phyloP scores from a whole-genome alignment of 2,888 invertebrate species.

The Rugalucina vietnamica region DNA sequence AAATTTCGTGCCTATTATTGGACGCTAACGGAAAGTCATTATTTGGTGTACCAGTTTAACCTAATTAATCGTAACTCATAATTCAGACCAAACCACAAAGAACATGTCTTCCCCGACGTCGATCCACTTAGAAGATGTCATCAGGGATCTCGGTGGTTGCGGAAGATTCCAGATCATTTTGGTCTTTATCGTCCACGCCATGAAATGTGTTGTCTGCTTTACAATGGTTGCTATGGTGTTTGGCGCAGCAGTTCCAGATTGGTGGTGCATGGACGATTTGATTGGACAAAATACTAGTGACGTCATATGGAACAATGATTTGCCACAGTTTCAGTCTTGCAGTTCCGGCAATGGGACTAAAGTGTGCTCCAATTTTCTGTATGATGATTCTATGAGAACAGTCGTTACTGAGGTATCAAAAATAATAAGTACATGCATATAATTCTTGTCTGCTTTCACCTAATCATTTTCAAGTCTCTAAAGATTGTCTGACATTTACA shows the following conservation, averaged over 20 bases:
- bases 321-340: constrained; percentile 1
- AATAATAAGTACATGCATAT: no score
- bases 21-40: no score
- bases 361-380: not conserved
- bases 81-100: no score
- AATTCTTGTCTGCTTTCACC: no score
- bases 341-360: not conserved
- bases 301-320: not conserved
- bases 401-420: constrained; percentile 13
- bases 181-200: constrained; percentile 35
- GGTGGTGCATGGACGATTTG: constrained; percentile 52
- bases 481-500: no score
- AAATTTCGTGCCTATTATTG: no score
- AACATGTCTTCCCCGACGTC: not conserved
- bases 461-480: no score
- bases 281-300: not conserved
- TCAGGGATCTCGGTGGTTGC: constrained; percentile 52
- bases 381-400: constrained; percentile 3
- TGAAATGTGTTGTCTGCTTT: constrained; percentile 48
- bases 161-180: constrained; percentile 55
- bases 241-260: constrained; percentile 45
- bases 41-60: no score
- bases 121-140: constrained; percentile 40
- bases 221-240: constrained; percentile 48
- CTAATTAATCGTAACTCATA: no score